phyloP scores from a whole-genome alignment of 2,888 invertebrate genomes.

The Phengaris arion region DNA sequence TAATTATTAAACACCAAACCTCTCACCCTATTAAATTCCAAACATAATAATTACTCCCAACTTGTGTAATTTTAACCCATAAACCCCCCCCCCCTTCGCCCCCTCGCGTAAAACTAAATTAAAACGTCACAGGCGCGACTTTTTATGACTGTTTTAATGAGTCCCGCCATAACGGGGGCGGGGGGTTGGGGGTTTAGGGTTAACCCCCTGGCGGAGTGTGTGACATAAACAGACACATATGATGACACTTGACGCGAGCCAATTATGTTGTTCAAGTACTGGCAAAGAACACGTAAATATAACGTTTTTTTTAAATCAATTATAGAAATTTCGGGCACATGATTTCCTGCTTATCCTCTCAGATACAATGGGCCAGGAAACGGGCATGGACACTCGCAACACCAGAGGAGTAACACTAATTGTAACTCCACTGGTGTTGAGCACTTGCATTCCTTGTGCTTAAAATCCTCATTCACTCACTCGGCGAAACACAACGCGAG shows the following conservation, averaged over 20 bases:
- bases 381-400: no score
- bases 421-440: no score
- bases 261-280: background rate
- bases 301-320: no score
- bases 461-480: no score
- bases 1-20: background rate
- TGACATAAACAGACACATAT: background rate
- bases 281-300: background rate
- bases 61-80: conserved; percentile 7
- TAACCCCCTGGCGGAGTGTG: background rate
- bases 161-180: conserved; percentile 14
- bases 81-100: background rate
- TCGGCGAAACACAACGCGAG: no score
- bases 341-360: no score
- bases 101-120: background rate
- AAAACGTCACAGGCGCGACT: conserved; percentile 19
- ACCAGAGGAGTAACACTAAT: no score
- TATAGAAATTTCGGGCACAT: no score
- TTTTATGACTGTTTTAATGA: conserved; percentile 33
- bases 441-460: no score
- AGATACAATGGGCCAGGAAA: no score
- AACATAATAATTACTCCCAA: conserved; percentile 1
- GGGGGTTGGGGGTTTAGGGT: background rate
- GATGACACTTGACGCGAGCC: conserved; percentile 16
- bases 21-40: background rate